A percentile compares a stretch with the other conserved stretches of the same genome.
These are phyloP conservation scores for Grallaria varia DNA, from an alignment of 2,113 vertebrate species.

Conservation along the genomic window DNA sequence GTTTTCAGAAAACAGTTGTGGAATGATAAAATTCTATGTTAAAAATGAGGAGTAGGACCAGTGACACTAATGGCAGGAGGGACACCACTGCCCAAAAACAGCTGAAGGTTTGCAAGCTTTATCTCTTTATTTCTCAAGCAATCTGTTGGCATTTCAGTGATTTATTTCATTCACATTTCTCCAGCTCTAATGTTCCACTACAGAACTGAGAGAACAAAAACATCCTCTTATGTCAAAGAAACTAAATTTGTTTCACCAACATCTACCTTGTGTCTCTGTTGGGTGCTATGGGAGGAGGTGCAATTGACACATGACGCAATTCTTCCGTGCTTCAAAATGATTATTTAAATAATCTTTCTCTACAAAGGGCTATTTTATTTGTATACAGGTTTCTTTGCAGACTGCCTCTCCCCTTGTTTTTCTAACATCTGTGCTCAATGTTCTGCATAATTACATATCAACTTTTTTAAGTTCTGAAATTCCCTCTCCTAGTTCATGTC, in stretches of 20 bases:
- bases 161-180: neutral
- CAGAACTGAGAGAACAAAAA: neutral
- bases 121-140: neutral
- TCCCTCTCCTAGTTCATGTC: neutral
- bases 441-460: neutral
- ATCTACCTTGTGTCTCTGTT: neutral
- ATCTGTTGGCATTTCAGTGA: neutral
- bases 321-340: neutral
- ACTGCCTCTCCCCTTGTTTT: neutral
- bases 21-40: neutral
- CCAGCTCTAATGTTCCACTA: neutral
- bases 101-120: neutral
- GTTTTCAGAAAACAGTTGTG: neutral
- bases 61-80: neutral
- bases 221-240: neutral
- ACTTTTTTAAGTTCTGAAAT: neutral
- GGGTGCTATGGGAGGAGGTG: neutral
- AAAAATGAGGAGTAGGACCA: neutral
- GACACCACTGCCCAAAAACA: neutral
- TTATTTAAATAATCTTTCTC: neutral
- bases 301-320: neutral
- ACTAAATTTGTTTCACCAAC: neutral
- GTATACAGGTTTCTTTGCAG: neutral
- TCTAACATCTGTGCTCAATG: neutral
- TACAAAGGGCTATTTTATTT: neutral